These are phyloP conservation scores for Aspidoscelis tigris DNA, from an alignment of 2,113 vertebrate genomes.

Conservation along the genomic window DNA sequence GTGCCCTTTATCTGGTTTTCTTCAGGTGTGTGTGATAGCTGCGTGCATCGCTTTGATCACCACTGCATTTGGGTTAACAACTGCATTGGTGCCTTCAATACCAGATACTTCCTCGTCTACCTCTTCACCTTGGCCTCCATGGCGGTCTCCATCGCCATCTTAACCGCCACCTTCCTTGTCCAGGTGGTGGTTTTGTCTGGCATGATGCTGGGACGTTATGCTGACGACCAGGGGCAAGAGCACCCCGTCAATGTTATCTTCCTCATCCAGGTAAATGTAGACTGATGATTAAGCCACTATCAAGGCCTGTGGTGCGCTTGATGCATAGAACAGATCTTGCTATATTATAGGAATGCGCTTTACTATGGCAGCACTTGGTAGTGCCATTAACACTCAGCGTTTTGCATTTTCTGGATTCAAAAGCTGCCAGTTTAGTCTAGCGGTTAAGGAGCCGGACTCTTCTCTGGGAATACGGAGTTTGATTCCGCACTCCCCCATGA, in stretches of 20 bases:
- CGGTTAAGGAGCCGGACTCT: too few species aligned
- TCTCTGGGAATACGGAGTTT: too few species aligned
- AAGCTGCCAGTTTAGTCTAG: neutral
- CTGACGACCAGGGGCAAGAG: slow-evolving; percentile 79
- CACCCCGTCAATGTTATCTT: slow-evolving; percentile 76
- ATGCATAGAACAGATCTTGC: neutral
- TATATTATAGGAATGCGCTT: too few species aligned
- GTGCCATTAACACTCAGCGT: too few species aligned
- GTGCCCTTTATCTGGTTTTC: neutral
- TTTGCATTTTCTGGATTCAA: neutral
- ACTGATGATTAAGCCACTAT: neutral
- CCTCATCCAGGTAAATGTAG: slow-evolving; percentile 81
- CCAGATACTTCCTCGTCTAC: slow-evolving; percentile 87
- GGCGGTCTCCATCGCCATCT: slow-evolving; percentile 69
- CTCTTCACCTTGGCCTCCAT: slow-evolving; percentile 80
- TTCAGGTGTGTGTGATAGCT: slow-evolving; percentile 85
- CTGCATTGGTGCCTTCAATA: slow-evolving; percentile 90
- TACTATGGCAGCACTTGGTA: too few species aligned
- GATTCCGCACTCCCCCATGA: too few species aligned
- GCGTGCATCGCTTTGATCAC: slow-evolving; percentile 94
- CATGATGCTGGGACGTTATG: slow-evolving; percentile 76
- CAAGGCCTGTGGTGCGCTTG: neutral
- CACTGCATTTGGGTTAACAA: slow-evolving; percentile 98
- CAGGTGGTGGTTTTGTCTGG: slow-evolving; percentile 78
- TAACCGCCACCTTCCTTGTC: slow-evolving; percentile 79